Percentiles rank a stretch among this genome's conserved stretches.
These are phyloP conservation scores for Sylvia borin DNA, from an alignment of 2,797 vertebrate genomes.

Conservation along the genomic window DNA sequence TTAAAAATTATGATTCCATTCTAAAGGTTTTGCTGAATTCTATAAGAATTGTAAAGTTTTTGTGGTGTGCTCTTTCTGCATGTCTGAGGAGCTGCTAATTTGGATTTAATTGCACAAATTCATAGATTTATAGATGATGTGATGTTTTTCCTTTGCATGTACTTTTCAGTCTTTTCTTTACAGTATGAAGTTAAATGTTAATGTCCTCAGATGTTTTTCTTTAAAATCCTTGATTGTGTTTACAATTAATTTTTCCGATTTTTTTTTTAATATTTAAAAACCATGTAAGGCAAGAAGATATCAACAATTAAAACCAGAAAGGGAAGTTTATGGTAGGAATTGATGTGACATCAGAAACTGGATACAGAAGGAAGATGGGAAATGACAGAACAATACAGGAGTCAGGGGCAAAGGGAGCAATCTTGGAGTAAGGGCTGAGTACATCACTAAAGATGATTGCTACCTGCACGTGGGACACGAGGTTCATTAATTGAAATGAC, in stretches of 20 bases:
- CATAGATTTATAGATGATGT: not conserved
- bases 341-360: not conserved
- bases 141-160: constrained; percentile 28
- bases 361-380: not conserved
- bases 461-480: not conserved
- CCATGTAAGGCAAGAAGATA: rapidly evolving
- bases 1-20: not conserved
- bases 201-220: not conserved
- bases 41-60: constrained; percentile 48
- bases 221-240: not conserved
- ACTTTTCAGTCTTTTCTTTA: not conserved
- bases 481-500: not conserved
- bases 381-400: not conserved
- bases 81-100: constrained; percentile 11
- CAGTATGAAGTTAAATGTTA: not conserved
- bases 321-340: not conserved
- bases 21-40: constrained; percentile 60
- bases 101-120: constrained; percentile 32
- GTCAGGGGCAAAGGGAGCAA: not conserved
- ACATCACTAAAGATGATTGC: not conserved
- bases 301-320: not conserved
- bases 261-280: not conserved
- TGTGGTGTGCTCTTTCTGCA: constrained; percentile 35
- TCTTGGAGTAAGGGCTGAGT: not conserved
- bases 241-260: not conserved